These are phyloP conservation scores for Danio jaintianensis DNA, from an alignment of 2,797 vertebrate genomes.

Conservation along the genomic window DNA sequence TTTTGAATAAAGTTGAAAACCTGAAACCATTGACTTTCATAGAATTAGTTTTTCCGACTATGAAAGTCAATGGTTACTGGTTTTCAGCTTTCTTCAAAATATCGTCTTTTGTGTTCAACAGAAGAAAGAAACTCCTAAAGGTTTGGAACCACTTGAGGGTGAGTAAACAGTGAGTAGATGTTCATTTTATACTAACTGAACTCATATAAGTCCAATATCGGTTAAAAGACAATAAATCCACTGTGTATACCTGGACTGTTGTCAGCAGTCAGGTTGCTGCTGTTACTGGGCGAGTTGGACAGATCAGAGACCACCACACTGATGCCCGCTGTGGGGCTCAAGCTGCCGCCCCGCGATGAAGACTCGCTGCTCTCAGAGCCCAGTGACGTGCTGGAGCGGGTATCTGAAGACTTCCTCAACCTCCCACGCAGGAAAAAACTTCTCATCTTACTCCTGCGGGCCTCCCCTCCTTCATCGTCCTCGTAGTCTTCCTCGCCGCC, in stretches of 20 bases:
- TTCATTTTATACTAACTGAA: too few species aligned
- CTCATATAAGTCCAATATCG: too few species aligned
- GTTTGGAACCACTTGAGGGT: too few species aligned
- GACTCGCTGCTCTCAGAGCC: constrained; percentile 93
- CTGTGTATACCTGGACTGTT: constrained; percentile 84
- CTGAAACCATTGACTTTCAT: too few species aligned
- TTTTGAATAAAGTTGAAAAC: too few species aligned
- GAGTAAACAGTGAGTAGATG: too few species aligned
- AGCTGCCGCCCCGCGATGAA: constrained; percentile 90
- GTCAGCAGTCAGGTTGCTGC: constrained; percentile 90
- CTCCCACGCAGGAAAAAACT: constrained; percentile 90
- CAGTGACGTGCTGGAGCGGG: constrained; percentile 91
- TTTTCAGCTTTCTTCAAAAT: too few species aligned
- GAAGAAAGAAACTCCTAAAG: too few species aligned
- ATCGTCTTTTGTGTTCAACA: too few species aligned
- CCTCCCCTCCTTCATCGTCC: constrained; percentile 80
- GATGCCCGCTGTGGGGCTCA: constrained; percentile 84
- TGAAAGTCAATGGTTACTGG: too few species aligned
- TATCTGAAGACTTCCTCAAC: constrained; percentile 90
- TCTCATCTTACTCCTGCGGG: constrained; percentile 88
- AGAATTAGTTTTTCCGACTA: too few species aligned
- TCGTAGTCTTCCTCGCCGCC: constrained; percentile 88
- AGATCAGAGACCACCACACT: constrained; percentile 81
- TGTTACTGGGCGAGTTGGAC: constrained; percentile 84
- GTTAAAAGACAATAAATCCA: background rate